Percentiles rank a stretch among this genome's conserved stretches.
Evolutionary conservation across 2,113 vertebrate genomes (phyloP).

Genomic region (Channa argus): DNA sequence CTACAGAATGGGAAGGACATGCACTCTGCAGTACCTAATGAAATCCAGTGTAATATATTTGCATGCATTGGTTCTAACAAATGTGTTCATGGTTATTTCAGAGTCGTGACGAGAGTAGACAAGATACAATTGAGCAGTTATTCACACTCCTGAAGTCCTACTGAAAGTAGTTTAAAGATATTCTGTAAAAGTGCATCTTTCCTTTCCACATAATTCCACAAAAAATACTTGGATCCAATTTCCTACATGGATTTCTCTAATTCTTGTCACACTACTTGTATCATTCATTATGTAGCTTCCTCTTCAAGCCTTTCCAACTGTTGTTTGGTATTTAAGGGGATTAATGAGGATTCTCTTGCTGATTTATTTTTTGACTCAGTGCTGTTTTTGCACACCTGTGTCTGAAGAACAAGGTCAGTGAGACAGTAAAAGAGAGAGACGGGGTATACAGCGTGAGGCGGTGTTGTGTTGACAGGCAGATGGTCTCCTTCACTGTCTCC

Average conservation of each 20-base stretch:
- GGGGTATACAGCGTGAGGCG: conserved; percentile 13
- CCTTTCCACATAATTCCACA: not conserved
- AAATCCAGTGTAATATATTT: too few relatives aligned
- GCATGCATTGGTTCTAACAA: too few relatives aligned
- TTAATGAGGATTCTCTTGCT: conserved; percentile 32
- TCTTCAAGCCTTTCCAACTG: conserved; percentile 49
- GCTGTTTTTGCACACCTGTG: conserved; percentile 17
- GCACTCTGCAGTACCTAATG: too few relatives aligned
- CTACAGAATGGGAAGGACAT: too few relatives aligned
- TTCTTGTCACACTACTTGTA: not conserved
- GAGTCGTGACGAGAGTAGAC: not conserved
- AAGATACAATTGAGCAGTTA: not conserved
- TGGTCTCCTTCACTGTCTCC: conserved; percentile 69
- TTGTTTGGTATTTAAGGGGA: conserved; percentile 46
- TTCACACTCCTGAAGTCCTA: not conserved
- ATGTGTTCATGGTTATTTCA: too few relatives aligned
- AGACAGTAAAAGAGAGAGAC: conserved; percentile 34
- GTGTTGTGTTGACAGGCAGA: conserved; percentile 65
- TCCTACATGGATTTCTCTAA: not conserved
- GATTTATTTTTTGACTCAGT: conserved; percentile 39
- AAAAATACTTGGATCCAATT: not conserved
- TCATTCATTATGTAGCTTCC: not conserved
- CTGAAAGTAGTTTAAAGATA: conserved; percentile 5
- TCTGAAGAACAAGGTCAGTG: conserved; percentile 23
- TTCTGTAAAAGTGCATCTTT: not conserved